A percentile compares a stretch with the other conserved stretches of the same genome.
These are phyloP conservation scores for Hyphantria cunea DNA, from an alignment of 1,140 invertebrate species.

Conservation along the genomic window DNA sequence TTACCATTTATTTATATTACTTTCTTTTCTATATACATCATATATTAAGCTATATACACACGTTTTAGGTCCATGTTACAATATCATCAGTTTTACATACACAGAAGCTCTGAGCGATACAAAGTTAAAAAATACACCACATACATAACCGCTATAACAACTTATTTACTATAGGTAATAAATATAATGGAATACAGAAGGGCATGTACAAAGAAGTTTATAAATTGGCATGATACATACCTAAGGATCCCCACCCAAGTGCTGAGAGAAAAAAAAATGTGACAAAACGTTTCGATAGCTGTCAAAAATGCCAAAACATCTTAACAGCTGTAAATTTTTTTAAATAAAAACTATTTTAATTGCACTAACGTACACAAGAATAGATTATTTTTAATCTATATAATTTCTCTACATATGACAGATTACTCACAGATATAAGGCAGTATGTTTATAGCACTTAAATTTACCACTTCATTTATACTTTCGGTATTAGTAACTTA, in stretches of 20 bases:
- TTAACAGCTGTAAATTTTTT: too few relatives aligned
- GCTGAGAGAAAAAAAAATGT: too few relatives aligned
- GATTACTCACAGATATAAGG: constrained; percentile 27
- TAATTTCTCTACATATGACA: constrained; percentile 4
- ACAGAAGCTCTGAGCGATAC: constrained; percentile 36
- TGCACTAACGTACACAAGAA: constrained; percentile 3
- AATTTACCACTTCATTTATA: constrained; percentile 12
- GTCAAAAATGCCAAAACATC: too few relatives aligned
- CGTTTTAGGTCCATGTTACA: constrained; percentile 68
- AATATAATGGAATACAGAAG: constrained; percentile 26
- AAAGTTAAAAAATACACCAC: constrained; percentile 25
- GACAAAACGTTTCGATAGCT: too few relatives aligned
- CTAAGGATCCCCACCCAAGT: too few relatives aligned
- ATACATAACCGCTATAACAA: constrained; percentile 21
- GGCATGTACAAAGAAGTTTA: constrained; percentile 3
- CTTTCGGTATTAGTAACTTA: neutral
- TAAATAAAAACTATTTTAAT: constrained; percentile 2
- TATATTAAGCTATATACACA: constrained; percentile 68
- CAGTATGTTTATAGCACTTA: constrained; percentile 25
- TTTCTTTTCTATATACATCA: constrained; percentile 63
- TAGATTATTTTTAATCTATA: neutral
- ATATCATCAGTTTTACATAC: constrained; percentile 36
- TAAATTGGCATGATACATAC: neutral
- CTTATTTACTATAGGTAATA: constrained; percentile 20
- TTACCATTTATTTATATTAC: constrained; percentile 55